Evolutionary conservation across 2,888 invertebrate genomes (phyloP).

Genomic region (Scaptomyza flava): DNA sequence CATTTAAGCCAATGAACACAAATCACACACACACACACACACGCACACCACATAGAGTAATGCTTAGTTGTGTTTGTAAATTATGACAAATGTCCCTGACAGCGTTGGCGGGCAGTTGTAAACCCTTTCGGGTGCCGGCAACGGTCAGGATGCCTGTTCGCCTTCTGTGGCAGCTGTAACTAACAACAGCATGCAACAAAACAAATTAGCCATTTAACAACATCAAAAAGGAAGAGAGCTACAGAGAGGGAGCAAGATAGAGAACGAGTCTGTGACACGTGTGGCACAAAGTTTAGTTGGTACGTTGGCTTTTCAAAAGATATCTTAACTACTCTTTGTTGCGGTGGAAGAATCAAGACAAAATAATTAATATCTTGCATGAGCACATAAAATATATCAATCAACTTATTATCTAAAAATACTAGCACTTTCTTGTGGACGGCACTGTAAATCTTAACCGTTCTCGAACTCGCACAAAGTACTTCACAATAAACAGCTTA

Average conservation of each 20-base stretch:
- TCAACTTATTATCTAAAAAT: too few species aligned
- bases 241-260: too few species aligned
- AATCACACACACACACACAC: conserved; percentile 47
- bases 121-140: conserved; percentile 55
- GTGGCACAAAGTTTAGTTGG: conserved; percentile 3
- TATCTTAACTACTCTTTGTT: not conserved
- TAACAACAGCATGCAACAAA: conserved; percentile 73
- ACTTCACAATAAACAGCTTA: too few species aligned
- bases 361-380: too few species aligned
- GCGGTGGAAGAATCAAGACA: too few species aligned
- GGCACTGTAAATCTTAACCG: too few species aligned
- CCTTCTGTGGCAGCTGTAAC: conserved; percentile 74
- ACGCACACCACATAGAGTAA: conserved; percentile 5
- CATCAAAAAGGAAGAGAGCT: not conserved
- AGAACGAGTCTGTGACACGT: conserved; percentile 36
- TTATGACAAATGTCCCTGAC: conserved; percentile 80
- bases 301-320: not conserved
- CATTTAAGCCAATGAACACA: conserved; percentile 73
- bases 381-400: too few species aligned
- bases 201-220: conserved; percentile 80
- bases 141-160: conserved; percentile 10
- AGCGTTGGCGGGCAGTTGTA: conserved; percentile 50
- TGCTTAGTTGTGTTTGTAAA: conserved; percentile 61
- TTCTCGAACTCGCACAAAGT: too few species aligned
- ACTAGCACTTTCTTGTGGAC: too few species aligned